Evolutionary conservation across 1,140 invertebrate genomes (phyloP).

Genomic region (Paramacrobiotus metropolitanus): DNA sequence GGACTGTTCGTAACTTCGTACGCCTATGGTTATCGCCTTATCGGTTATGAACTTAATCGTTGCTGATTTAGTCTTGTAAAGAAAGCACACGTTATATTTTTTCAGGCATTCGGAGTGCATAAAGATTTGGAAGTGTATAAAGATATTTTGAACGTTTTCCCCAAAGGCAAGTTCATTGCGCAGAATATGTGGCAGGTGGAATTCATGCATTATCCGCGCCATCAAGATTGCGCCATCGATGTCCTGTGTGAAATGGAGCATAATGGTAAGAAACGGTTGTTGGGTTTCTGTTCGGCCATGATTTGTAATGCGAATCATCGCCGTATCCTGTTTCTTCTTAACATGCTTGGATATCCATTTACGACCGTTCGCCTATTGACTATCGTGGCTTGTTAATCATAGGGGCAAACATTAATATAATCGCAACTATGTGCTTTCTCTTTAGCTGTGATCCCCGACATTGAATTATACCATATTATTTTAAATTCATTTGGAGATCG

Average conservation of each 20-base stretch:
- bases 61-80: too few relatives aligned
- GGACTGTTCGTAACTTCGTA: too few relatives aligned
- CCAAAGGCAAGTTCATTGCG: constrained; percentile 67
- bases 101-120: constrained; percentile 55
- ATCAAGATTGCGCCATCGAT: constrained; percentile 69
- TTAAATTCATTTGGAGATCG: constrained; percentile 55
- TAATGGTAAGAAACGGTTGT: constrained; percentile 43
- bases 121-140: constrained; percentile 80
- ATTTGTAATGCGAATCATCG: background rate
- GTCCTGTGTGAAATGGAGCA: constrained; percentile 70
- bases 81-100: too few relatives aligned
- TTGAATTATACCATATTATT: constrained; percentile 56
- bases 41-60: too few relatives aligned
- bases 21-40: too few relatives aligned
- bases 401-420: too few relatives aligned
- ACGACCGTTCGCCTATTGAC: too few relatives aligned
- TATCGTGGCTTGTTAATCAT: too few relatives aligned
- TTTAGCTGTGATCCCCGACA: constrained; percentile 63
- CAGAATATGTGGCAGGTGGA: constrained; percentile 53
- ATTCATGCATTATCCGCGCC: constrained; percentile 74
- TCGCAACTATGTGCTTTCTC: constrained; percentile 12
- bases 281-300: background rate
- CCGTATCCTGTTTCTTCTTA: constrained; percentile 8
- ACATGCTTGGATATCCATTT: too few relatives aligned
- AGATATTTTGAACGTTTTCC: constrained; percentile 61